Conservation (phyloP, 2,888 invertebrate genomes). For the Buathra laborator region DNA sequence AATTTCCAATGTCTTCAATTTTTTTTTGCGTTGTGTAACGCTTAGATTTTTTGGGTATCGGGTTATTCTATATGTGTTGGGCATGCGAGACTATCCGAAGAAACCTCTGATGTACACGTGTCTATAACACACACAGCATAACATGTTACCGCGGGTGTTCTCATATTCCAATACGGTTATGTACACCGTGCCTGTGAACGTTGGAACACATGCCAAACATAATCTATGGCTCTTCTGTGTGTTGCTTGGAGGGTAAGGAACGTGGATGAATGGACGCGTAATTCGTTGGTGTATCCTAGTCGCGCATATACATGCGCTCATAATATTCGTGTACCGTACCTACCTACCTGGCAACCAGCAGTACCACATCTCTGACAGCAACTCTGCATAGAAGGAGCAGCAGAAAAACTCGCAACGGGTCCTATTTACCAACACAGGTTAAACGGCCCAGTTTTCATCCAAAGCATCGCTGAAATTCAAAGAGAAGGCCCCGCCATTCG, state of each 20-base stretch:
- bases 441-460: conserved; percentile 78
- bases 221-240: conserved; percentile 38
- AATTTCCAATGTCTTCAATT: too few relatives aligned
- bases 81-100: neutral
- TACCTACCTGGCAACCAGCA: conserved; percentile 50
- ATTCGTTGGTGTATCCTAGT: conserved; percentile 61
- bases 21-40: neutral
- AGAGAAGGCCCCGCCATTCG: conserved; percentile 72
- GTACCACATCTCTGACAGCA: conserved; percentile 54
- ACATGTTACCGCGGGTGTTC: conserved; percentile 64
- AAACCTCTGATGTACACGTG: conserved; percentile 46
- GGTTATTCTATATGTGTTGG: neutral
- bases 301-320: conserved; percentile 24
- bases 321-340: conserved; percentile 36
- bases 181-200: conserved; percentile 63
- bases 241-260: conserved; percentile 46
- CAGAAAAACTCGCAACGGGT: conserved; percentile 64
- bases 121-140: conserved; percentile 8
- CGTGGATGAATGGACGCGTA: conserved; percentile 66
- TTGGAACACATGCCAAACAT: conserved; percentile 50
- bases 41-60: neutral
- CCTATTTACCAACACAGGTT: conserved; percentile 73
- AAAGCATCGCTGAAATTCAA: conserved; percentile 74
- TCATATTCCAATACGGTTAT: conserved; percentile 57
- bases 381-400: conserved; percentile 25